Base-by-base conservation (phyloP, 2,888 invertebrate species). In the Caenorhabditis sp. region DNA sequence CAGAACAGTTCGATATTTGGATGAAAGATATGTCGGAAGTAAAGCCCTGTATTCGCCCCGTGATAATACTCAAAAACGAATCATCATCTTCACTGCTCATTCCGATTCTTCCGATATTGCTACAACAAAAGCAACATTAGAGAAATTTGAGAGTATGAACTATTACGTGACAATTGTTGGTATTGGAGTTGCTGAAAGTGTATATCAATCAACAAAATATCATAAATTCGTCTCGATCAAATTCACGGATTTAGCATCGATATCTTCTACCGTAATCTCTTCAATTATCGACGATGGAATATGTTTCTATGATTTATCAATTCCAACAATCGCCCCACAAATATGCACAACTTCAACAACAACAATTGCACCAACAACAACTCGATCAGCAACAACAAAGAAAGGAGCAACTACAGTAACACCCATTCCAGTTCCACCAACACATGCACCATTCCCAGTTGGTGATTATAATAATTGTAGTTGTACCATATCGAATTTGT, bases 381-480 rank as follows among this genome's bases (percentile, higher is more conserved):
- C 63, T 8, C 63, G 54, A 26, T 43, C 43, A 10, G 56, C 21
- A 23, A 67, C 60, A 53, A 58, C 25, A 0, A 67, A 63, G 49
- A 50, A 60, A 63, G 25, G 61, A 14, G 38, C 50, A 10, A 57
- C 71, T 1, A 58, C 67, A 4, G 26, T 53, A 10, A 67, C 58
- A 27, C 60, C 66, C 27, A 53, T 20, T 1, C 59, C 49, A 5
- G 60, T 60, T 3, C 61, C 58, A 38, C 73, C 73, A 17, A 73
- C 73, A 3, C 73, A 73, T 10, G 62, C 73, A 27, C 65, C 68
- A n/a, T 69, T 73, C 20, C 73, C 73, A 23, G 63, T 73, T 27
- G 73, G 68, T 31, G 73, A 73, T 25, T 73, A 73, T 60, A 68
- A 69, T 53, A 60, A 73, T 31, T 73, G 73, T 54, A 69, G 73